Conservation (phyloP, 1,140 invertebrate genomes). For the Anastrepha obliqua region DNA sequence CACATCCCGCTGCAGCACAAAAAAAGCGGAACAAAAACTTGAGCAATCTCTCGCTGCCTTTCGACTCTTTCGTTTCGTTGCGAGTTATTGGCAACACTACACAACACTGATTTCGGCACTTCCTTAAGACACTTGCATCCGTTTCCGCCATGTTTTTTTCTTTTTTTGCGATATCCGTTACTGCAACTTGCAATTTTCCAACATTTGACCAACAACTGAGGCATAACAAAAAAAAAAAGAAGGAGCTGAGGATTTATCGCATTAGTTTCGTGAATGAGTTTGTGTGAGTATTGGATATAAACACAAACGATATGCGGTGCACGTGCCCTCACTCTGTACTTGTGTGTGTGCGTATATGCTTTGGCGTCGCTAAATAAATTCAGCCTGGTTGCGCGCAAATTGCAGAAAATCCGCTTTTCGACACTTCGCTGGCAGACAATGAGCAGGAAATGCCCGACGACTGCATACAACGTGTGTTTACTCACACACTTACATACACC, state of each 20-base stretch:
- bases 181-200: slow-evolving; percentile 15
- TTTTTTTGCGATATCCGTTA: slow-evolving; percentile 11
- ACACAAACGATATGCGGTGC: not conserved
- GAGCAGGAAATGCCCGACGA: slow-evolving; percentile 30
- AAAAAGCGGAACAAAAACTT: no score
- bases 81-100: not conserved
- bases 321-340: not conserved
- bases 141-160: slow-evolving; percentile 19
- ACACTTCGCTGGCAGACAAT: slow-evolving; percentile 51
- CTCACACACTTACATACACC: not conserved
- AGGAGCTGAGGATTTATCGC: slow-evolving; percentile 24
- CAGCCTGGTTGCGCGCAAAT: slow-evolving; percentile 48
- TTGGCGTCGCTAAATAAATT: slow-evolving; percentile 43
- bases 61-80: no score
- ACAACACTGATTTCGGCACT: slow-evolving; percentile 43
- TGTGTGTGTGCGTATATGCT: not conserved
- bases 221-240: not conserved
- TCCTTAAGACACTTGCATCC: slow-evolving; percentile 42
- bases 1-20: no score
- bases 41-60: no score
- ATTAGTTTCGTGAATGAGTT: slow-evolving; percentile 1
- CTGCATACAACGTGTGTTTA: not conserved
- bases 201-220: not conserved
- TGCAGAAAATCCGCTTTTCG: slow-evolving; percentile 52
- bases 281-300: not conserved